Evolutionary conservation across 2,888 invertebrate species (phyloP), one percentile per base, ranked within the genome.

Genomic region (Amphipoea lucens): DNA sequence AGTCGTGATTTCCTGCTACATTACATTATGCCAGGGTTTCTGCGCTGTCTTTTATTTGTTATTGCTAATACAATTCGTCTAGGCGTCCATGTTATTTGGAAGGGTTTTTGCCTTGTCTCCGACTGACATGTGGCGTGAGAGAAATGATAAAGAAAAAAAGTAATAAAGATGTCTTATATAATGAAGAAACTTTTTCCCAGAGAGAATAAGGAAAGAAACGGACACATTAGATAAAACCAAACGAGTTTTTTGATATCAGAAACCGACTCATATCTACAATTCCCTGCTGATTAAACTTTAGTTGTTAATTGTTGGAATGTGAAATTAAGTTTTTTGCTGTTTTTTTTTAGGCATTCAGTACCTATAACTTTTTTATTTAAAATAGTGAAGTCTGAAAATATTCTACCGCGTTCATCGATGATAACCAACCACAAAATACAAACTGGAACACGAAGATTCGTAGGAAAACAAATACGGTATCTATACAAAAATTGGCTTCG

Each of bases 31-130:
- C 40, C 65, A 51, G 51, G 51, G 57, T 76, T 63, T 42, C 45
- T 29, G 68, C 54, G 68, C 51, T 62, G 76, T 81, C 71, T 62
- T 75, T 81, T 85, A 85, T 74, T 72, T 77, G 67, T 83, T 76
- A 84, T 83, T 83, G 78, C 75, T 76, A 48, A 82, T 75, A 84
- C 69, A 84, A 82, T 83, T 84, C 51, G 69, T 86, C 70, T 73
- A 82, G 78, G 73, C 78, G 63, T 48, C 14, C 20, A 70, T 76
- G 69, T 73, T 76, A 70, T 81, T 76, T 40, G 85, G 20, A 73
- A 70, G 65, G 62, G 73, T 69, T 69, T 78, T 76, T 75, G 71
- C 54, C 48, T 72, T 45, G 45, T 79, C 51, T 68, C 73, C 63
- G 45, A 63, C 81, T 85, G 65, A 62, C 54, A 74, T 54, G 73